Evolutionary conservation across 1,140 invertebrate genomes (phyloP), one percentile per base, ranked within the genome.

Genomic region (Anastatus disparis): DNA sequence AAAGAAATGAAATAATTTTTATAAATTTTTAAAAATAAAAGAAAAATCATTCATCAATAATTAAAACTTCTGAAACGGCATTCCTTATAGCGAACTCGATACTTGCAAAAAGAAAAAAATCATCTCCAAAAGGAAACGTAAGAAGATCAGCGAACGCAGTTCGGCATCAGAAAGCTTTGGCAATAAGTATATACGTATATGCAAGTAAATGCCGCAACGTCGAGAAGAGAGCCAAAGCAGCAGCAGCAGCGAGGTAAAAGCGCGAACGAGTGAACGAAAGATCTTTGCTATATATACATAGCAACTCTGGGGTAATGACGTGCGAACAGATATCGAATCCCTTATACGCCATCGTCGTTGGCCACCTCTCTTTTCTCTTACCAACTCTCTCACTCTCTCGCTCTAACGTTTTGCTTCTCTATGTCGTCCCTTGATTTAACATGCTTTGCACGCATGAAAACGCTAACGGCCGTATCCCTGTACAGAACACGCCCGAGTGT

Each of bases 321-420:
- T 81, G 84, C 83, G 81, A 86, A 85, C 82, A 82, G 84, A 85
- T 85, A 85, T 83, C 82, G 80, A 80, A 84, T 84, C 81, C 82
- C 79, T 81, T 76, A n/a, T n/a, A 76, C 77, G 70, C 70, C 74
- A 76, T 77, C 76, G 75, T 75, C 75, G 71, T 65, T 72, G 71
- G 68, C 72, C 56, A 46, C 56, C 22, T 42, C 40, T 35, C 72
- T 72, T 67, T 68, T 71, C 72, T 71, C 63, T 73, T 73, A 38
- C 65, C 46, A 15, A 27, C 48, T 46, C 50, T 70, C 56, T 17
- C 66, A 66, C 74, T 82, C 81, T 81, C 77, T 79, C 74, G 74
- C 75, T 65, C 66, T 71, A 76, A 76, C 74, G 72, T 76, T 72
- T 71, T 64, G 73, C n/a, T n/a, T n/a, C n/a, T 71, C 66, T 71